Base-by-base conservation (phyloP, 1,140 invertebrate species). In the Pogonomyrmex californicus region DNA sequence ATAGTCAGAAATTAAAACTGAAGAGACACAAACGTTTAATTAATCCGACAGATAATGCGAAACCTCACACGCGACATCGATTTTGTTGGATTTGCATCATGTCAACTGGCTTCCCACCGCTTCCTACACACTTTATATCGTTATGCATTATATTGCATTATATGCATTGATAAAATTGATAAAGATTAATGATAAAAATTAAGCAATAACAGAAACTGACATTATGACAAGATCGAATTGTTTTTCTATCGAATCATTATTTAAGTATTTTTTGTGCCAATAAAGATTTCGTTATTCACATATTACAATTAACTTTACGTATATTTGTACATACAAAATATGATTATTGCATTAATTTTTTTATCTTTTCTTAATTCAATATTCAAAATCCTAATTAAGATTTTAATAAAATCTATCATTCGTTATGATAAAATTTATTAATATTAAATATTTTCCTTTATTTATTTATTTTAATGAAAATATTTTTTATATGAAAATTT, bases 41-140 rank as follows among this genome's bases (percentile, higher is more conserved):
- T 93, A 92, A 94, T 93, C 93, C 90, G 93, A 93, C 91, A 92
- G 90, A 92, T 91, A 94, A 92, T 87, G 77, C 89, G 90, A 94
- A 93, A 92, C 91, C 65, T 5, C 92, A 86, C 78, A 79, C 79
- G 56, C 7, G 81, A 89, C 83, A 87, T 56, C 68, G 87, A 85
- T 23, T 23, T 23, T 81, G 86, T 77, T 85, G 70, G 91, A 92
- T 93, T 92, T 92, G 62, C 91, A 92, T 93, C 90, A 91, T 58
- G 36, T 60, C 88, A 88, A 89, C 87, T 87, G 91, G 91, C 91
- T 93, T 93, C 91, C 87, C 92, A 92, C 92, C 91, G 63, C 23
- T 23, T 86, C 70, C 92, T 93, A 86, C 91, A 73, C 38, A 47
- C 3, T 51, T 79, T 30, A 23, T 73, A 54, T 47, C 38, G 17